These are phyloP conservation scores for Xenus cinereus DNA, from an alignment of 2,113 vertebrate genomes.

Conservation along the genomic window DNA sequence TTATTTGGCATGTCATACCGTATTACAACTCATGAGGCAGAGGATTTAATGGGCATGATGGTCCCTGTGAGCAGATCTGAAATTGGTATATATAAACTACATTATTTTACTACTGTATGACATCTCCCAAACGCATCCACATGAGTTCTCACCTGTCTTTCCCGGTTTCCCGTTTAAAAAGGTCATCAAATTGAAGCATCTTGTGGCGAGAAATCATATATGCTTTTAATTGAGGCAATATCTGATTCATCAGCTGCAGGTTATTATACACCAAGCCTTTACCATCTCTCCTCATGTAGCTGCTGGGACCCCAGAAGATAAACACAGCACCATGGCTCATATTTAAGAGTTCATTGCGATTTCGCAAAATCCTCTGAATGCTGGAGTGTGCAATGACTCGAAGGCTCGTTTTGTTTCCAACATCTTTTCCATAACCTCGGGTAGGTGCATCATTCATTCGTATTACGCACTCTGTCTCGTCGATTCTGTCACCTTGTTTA, in stretches of 20 bases:
- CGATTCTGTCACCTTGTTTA: conserved; percentile 83
- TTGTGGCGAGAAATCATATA: conserved; percentile 97
- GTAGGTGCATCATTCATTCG: conserved; percentile 97
- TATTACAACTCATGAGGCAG: not conserved
- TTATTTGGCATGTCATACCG: not conserved
- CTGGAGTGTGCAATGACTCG: conserved; percentile 96
- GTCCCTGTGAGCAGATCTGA: not conserved
- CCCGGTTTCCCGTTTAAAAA: conserved; percentile 96
- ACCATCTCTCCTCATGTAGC: conserved; percentile 94
- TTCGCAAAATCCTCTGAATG: conserved; percentile 90
- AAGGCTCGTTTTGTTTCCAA: conserved; percentile 90
- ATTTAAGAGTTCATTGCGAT: conserved; percentile 90
- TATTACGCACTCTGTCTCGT: conserved; percentile 91
- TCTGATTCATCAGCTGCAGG: conserved; percentile 93
- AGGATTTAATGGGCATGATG: not conserved
- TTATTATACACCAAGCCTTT: conserved; percentile 96
- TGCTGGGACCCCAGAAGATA: conserved; percentile 99
- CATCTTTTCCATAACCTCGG: conserved; percentile 79
- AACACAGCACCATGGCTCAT: conserved; percentile 91
- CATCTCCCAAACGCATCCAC: not conserved
- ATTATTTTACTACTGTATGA: not conserved
- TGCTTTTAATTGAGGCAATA: conserved; percentile 88
- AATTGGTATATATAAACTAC: not conserved
- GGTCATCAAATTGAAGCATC: conserved; percentile 96
- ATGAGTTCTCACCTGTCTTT: conserved; percentile 87